Evolutionary conservation across 2,888 invertebrate species (phyloP), one percentile per base, ranked within the genome.

Genomic region (Dorcus parallelipipedus): DNA sequence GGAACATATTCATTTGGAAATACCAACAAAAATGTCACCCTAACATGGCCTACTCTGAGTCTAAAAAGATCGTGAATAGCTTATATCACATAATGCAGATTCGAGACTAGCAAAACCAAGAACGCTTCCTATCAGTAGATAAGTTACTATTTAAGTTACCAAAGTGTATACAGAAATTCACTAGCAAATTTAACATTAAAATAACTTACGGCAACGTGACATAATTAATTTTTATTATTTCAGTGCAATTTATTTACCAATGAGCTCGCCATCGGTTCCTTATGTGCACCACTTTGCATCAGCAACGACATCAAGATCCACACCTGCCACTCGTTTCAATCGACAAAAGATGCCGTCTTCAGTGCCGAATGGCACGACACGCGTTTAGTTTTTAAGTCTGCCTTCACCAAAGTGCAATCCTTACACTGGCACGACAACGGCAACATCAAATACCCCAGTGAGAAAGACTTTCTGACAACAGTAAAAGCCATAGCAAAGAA

Each of bases 201-300:
- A n/a, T n/a, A n/a, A n/a, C n/a, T 20, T 20, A 20, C 20, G 3
- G 20, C 20, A 20, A 20, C 20, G 1, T 33, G 26, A 5, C 5
- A 4, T 33, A 6, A 33, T 33, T 33, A 33, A 45, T 41, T 17
- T 47, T 17, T 52, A 26, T 10, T 17, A 68, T 82, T 80, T 64
- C 78, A 87, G 86, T 87, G 86, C 70, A 75, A 77, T 56, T 76
- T 78, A 49, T 83, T 85, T 71, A 76, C 77, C 56, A 78, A 79
- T 59, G 82, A 83, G 7, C 69, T 78, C 56, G 83, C 84, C 5
- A 78, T 84, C 52, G 88, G 88, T 39, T 84, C 83, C 60, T 73
- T 88, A n/a, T 89, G 88, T 71, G 77, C 79, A 10, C 82, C 84
- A 1, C 71, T 89, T 10, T 89, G 89, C 71, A 73, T 79, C 14